These are phyloP conservation scores for Pygoscelis adeliae DNA, from an alignment of 2,113 vertebrate genomes.

Conservation along the genomic window DNA sequence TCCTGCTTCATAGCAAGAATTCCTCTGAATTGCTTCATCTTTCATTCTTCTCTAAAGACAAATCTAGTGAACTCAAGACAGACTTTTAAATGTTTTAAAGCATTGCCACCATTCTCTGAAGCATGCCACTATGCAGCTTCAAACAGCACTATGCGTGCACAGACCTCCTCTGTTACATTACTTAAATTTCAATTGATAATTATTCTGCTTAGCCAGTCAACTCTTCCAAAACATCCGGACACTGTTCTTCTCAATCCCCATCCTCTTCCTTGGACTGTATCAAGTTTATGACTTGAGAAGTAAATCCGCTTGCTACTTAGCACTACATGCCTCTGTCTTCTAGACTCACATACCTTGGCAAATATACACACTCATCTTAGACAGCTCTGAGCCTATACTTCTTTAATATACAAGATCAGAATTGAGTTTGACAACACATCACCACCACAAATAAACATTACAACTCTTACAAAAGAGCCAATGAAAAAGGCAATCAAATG, in stretches of 20 bases:
- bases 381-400: background rate
- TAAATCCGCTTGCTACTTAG: background rate
- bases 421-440: background rate
- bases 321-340: background rate
- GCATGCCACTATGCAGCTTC: background rate
- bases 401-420: background rate
- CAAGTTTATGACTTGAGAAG: background rate
- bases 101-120: background rate
- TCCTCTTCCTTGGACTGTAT: background rate
- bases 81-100: background rate
- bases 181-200: background rate
- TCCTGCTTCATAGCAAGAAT: conserved; percentile 28
- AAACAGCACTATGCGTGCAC: background rate
- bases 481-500: background rate
- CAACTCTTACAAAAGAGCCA: background rate
- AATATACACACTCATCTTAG: accelerated
- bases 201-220: background rate
- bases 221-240: background rate
- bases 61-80: conserved; percentile 19
- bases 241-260: background rate
- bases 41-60: conserved; percentile 55
- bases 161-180: background rate
- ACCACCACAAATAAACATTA: background rate
- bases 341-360: background rate
- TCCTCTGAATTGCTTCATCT: conserved; percentile 27